phyloP scores from a whole-genome alignment of 2,888 invertebrate species.

The Ormyrus pomaceus region DNA sequence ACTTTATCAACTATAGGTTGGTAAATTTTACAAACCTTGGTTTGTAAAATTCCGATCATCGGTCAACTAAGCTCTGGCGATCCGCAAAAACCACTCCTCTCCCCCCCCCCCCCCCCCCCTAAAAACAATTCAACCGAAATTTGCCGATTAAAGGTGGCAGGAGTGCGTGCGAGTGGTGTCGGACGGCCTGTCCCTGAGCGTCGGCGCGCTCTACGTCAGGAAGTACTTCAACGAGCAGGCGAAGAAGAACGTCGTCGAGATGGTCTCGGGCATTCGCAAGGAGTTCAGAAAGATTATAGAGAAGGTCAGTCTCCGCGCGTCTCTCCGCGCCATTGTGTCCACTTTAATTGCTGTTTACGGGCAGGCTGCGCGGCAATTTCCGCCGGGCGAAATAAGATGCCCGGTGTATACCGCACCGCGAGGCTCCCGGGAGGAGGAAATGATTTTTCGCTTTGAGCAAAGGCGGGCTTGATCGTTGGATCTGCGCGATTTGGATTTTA shows the following conservation, averaged over 20 bases:
- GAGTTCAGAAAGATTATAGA: slow-evolving; percentile 89
- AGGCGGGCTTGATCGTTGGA: too few species aligned
- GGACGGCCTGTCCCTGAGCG: slow-evolving; percentile 85
- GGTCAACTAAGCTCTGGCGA: too few species aligned
- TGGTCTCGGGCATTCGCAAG: slow-evolving; percentile 89
- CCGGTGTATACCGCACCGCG: too few species aligned
- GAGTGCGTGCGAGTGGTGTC: slow-evolving; percentile 90
- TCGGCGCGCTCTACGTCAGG: slow-evolving; percentile 90
- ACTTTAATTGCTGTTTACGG: slow-evolving; percentile 13
- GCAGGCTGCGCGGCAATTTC: background rate
- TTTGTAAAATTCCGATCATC: too few species aligned
- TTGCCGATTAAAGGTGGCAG: slow-evolving; percentile 84
- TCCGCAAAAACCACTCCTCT: too few species aligned
- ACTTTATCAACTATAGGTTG: too few species aligned
- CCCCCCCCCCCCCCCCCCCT: too few species aligned
- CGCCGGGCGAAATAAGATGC: background rate
- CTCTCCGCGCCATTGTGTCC: background rate
- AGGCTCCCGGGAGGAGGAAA: background rate
- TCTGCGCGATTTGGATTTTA: too few species aligned
- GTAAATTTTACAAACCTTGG: too few species aligned
- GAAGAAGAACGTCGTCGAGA: slow-evolving; percentile 88
- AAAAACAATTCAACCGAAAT: too few species aligned
- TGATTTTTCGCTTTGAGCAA: slow-evolving; percentile 4
- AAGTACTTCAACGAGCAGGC: slow-evolving; percentile 91
- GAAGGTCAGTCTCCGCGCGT: slow-evolving; percentile 71